Percentiles rank a stretch among this genome's conserved stretches.
phyloP scores from a whole-genome alignment of 2,113 vertebrate genomes.

The Myotis brandtii region DNA sequence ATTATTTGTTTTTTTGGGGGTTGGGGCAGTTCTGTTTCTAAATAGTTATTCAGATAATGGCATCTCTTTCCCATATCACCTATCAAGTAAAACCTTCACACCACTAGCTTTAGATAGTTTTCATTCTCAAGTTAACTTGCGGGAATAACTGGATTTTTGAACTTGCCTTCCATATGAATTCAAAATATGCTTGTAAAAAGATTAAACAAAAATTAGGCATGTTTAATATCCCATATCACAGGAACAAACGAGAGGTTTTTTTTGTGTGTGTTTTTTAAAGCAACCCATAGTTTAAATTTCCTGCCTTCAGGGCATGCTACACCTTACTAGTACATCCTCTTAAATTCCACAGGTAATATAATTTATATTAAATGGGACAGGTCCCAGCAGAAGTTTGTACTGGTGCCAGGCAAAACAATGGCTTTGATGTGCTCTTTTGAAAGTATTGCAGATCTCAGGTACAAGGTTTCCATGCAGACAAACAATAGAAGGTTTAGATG shows the following conservation, averaged over 20 bases:
- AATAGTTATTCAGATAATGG: background rate
- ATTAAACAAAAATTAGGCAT: constrained; percentile 81
- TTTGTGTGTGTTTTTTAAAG: constrained; percentile 21
- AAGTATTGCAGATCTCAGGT: constrained; percentile 67
- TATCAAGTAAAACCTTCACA: background rate
- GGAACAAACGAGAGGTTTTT: constrained; percentile 74
- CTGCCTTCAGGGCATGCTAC: constrained; percentile 83
- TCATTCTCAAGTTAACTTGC: background rate
- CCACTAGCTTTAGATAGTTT: background rate
- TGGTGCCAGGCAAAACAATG: constrained; percentile 79
- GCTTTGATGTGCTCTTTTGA: constrained; percentile 80
- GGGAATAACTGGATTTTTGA: constrained; percentile 12
- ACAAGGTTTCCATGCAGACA: constrained; percentile 62
- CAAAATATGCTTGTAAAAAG: constrained; percentile 72
- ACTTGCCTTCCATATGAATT: constrained; percentile 50
- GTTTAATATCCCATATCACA: constrained; percentile 74
- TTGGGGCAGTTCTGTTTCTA: background rate
- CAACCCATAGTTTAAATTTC: constrained; percentile 83
- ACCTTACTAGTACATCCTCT: constrained; percentile 82
- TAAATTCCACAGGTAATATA: constrained; percentile 86
- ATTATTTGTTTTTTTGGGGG: background rate
- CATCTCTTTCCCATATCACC: background rate
- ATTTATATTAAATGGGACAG: constrained; percentile 82
- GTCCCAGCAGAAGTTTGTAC: constrained; percentile 80
- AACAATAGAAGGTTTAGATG: constrained; percentile 48